phyloP scores from a whole-genome alignment of 2,888 invertebrate species.

The Venusia cambrica region DNA sequence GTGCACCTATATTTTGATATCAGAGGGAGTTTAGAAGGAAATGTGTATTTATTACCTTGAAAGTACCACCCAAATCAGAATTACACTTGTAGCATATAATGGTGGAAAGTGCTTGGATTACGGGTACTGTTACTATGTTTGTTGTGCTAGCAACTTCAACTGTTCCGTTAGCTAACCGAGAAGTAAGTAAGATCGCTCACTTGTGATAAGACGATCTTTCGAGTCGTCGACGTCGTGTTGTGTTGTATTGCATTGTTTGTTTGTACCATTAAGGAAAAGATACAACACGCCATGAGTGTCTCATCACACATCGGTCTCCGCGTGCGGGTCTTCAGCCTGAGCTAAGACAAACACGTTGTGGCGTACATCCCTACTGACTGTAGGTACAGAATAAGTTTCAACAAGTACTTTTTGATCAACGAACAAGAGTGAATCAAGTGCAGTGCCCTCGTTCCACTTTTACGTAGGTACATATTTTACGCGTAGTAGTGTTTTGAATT shows the following conservation, averaged over 20 bases:
- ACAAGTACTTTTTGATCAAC: slow-evolving; percentile 44
- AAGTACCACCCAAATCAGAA: no score
- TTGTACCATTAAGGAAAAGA: slow-evolving; percentile 9
- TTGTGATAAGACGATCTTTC: slow-evolving; percentile 19
- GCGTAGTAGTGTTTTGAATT: no score
- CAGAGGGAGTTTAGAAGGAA: no score
- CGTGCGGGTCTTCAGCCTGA: slow-evolving; percentile 21
- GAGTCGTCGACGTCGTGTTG: slow-evolving; percentile 10
- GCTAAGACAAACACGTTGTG: slow-evolving; percentile 23
- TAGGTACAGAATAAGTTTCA: slow-evolving; percentile 20
- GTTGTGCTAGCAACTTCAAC: slow-evolving; percentile 18
- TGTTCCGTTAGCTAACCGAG: slow-evolving; percentile 25
- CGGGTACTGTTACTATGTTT: slow-evolving; percentile 10
- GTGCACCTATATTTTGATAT: no score
- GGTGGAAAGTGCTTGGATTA: slow-evolving; percentile 1
- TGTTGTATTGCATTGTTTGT: slow-evolving; percentile 19
- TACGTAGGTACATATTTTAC: no score
- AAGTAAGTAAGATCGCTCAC: slow-evolving; percentile 20
- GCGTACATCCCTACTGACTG: slow-evolving; percentile 18
- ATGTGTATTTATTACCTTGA: no score
- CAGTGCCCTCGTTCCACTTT: slow-evolving; percentile 50
- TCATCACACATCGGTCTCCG: slow-evolving; percentile 10
- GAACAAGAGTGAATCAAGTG: slow-evolving; percentile 51
- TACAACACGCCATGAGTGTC: slow-evolving; percentile 13
- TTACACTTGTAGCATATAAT: no score